Evolutionary conservation across 2,888 invertebrate genomes (phyloP).

Genomic region (Oxystoma pomonae): DNA sequence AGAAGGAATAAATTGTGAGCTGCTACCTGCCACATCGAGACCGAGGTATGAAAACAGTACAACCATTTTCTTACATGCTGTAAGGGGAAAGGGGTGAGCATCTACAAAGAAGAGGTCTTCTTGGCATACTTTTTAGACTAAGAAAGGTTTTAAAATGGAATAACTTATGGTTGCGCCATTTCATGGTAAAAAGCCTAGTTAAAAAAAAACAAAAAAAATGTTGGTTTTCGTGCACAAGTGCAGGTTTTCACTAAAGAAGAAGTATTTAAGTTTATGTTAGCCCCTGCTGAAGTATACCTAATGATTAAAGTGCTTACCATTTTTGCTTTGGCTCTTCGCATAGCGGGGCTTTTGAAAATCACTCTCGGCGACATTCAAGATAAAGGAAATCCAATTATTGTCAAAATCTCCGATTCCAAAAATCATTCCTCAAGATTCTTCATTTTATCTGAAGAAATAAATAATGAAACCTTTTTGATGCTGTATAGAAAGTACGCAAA

Average conservation of each 20-base stretch:
- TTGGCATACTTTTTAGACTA: no score
- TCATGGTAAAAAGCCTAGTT: no score
- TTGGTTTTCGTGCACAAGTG: constrained; percentile 1
- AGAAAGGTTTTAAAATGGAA: no score
- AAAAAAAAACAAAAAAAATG: neutral
- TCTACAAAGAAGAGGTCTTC: no score
- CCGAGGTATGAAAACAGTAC: no score
- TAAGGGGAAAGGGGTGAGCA: no score
- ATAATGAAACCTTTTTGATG: neutral
- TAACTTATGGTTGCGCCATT: no score
- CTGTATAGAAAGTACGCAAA: constrained; percentile 3
- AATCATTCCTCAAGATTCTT: constrained; percentile 2
- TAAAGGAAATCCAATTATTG: constrained; percentile 1
- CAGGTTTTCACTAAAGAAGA: constrained; percentile 4
- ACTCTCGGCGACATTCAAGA: constrained; percentile 3
- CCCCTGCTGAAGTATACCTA: neutral
- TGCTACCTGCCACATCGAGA: no score
- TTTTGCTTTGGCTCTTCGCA: neutral
- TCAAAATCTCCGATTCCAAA: constrained; percentile 5
- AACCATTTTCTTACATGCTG: no score
- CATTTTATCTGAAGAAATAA: constrained; percentile 4
- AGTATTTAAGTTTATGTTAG: neutral
- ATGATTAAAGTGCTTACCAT: constrained; percentile 7
- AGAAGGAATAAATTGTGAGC: no score
- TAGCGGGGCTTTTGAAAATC: constrained; percentile 2